Conservation (phyloP, 2,113 vertebrate genomes). For the Chloroceryle aenea region DNA sequence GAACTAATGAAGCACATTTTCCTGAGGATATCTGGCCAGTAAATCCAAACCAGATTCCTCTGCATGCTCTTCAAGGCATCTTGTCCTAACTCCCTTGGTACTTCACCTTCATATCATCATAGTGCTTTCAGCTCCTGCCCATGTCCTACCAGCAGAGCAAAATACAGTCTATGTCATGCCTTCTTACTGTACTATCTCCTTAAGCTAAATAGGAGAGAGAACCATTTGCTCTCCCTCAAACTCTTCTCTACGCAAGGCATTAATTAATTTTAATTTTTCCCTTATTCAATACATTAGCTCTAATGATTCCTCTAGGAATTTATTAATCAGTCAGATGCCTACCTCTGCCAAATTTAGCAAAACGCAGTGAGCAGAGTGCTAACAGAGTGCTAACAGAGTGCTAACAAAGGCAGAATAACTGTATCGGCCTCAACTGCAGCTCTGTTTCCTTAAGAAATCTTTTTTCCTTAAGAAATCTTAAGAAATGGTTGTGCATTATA, state of each 20-base stretch:
- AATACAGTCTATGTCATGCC: not conserved
- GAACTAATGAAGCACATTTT: not conserved
- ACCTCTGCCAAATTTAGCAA: not conserved
- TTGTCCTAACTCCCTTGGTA: not conserved
- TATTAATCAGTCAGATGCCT: not conserved
- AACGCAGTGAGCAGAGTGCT: not conserved
- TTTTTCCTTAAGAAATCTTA: not conserved
- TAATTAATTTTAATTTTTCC: not conserved
- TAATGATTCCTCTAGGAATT: not conserved
- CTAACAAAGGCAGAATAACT: not conserved
- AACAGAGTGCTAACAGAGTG: too few species aligned
- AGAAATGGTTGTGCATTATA: not conserved
- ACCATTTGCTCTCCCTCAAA: not conserved
- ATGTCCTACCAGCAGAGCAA: not conserved
- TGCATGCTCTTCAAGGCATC: not conserved
- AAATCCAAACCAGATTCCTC: not conserved
- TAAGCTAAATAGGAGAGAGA: not conserved
- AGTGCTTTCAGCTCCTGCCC: not conserved
- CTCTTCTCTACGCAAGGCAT: not conserved
- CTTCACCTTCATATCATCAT: not conserved
- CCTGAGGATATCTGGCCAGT: not conserved
- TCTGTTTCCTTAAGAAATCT: not conserved
- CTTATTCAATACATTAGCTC: not conserved
- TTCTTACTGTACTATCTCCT: not conserved
- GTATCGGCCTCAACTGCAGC: not conserved